Evolutionary conservation across 2,888 invertebrate genomes (phyloP).

Genomic region (Apocheima hispidaria): DNA sequence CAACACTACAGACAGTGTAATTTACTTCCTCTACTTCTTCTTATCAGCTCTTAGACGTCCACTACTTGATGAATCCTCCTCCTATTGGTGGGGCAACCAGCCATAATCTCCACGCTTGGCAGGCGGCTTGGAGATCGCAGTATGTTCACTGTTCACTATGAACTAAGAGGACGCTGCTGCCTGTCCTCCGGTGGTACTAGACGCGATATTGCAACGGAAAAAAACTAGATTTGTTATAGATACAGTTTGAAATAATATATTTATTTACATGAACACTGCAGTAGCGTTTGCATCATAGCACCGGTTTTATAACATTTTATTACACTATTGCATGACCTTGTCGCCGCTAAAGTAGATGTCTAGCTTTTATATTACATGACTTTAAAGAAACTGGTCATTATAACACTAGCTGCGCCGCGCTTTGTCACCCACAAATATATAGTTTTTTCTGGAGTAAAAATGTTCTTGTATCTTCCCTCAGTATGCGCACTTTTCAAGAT

Average conservation of each 20-base stretch:
- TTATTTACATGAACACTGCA: conserved; percentile 13
- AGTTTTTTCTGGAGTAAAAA: background rate
- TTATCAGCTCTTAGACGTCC: too few species aligned
- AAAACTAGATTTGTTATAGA: background rate
- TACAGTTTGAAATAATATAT: background rate
- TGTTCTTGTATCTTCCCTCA: background rate
- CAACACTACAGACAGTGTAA: too few species aligned
- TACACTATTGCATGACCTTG: conserved; percentile 50
- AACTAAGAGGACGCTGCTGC: too few species aligned
- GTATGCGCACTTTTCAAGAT: too few species aligned
- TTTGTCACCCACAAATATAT: background rate
- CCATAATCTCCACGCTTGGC: too few species aligned
- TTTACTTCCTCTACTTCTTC: too few species aligned
- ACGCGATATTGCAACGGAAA: too few species aligned
- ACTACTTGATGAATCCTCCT: too few species aligned
- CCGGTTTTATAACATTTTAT: conserved; percentile 38
- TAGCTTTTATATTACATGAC: background rate
- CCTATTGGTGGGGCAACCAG: too few species aligned
- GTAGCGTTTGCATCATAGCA: conserved; percentile 21
- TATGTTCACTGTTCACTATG: too few species aligned
- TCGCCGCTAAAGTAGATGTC: conserved; percentile 7
- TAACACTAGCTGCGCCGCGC: background rate
- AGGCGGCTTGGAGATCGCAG: too few species aligned
- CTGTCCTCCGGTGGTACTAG: too few species aligned
- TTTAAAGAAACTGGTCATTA: background rate